Evolutionary conservation across 2,113 vertebrate species (phyloP), one percentile per base, ranked within the genome.

Genomic region (Entomyzon cyanotis): DNA sequence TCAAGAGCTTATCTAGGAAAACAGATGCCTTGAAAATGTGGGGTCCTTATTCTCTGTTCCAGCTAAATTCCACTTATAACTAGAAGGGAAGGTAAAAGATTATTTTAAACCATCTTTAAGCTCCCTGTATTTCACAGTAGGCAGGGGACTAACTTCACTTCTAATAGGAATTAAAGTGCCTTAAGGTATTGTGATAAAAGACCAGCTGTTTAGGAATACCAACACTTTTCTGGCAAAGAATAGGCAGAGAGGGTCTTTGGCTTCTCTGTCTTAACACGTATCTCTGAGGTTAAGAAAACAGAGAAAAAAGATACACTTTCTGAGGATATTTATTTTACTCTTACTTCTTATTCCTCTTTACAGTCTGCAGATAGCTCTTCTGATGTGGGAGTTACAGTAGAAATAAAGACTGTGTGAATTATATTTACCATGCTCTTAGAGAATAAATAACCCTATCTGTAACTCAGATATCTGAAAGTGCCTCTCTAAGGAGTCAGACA

Each of bases 1-100:
- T 64, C 46, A 67, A 71, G 55, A 77, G 49, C 67, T 93, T 95
- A 82, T 89, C 78, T 82, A 41, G 44, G 52, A 94, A 89, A 90
- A 84, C 11, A 67, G 52, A 63, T 64, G 30, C n/a, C 52, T 93
- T 83, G 71, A 71, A 93, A 91, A 85, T 0, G 0, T 60, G 78
- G 25, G 70, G 58, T 30, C 37, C 7, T 8, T 71, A 5, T 73
- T 62, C 41, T 84, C 65, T 65, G 15, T 46, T 93, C n/a, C 75
- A 87, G 65, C 39, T 85, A 39, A 89, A 96, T 95, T 94, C 91
- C 70, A 53, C 53, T 65, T 91, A 27, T 5, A 27, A 55, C n/a
- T 37, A 53, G 44, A 62, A 82, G 18, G 52, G 52, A 85, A 62
- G 10, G 4, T 23, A 22, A 37, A 90, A 82, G 24, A 68, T 68